A percentile compares a stretch with the other conserved stretches of the same genome.
phyloP scores from a whole-genome alignment of 2,888 invertebrate genomes.

The Xylota sylvarum region DNA sequence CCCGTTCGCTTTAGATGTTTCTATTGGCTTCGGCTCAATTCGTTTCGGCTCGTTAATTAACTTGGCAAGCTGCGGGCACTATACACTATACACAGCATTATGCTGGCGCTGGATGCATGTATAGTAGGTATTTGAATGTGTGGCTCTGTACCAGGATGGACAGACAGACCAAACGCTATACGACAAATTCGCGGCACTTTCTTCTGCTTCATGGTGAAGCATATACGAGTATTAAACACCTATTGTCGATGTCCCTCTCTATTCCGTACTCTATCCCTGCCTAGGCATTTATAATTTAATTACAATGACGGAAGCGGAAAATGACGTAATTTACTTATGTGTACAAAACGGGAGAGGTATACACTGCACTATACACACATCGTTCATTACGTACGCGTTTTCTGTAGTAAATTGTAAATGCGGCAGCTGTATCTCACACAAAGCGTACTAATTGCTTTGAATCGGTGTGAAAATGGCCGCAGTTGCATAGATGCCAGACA shows the following conservation, averaged over 20 bases:
- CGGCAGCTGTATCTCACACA: constrained; percentile 65
- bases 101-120: constrained; percentile 22
- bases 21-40: constrained; percentile 76
- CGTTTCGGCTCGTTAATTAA: constrained; percentile 77
- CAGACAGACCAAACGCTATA: constrained; percentile 16
- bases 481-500: constrained; percentile 24
- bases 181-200: constrained; percentile 66
- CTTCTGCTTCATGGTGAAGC: constrained; percentile 67
- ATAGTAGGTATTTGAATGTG: not conserved
- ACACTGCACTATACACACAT: not conserved
- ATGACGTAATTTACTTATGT: constrained; percentile 73
- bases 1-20: constrained; percentile 64
- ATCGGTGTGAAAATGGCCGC: constrained; percentile 65
- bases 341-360: constrained; percentile 33
- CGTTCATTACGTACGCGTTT: constrained; percentile 4
- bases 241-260: constrained; percentile 48
- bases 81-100: constrained; percentile 23
- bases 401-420: constrained; percentile 38
- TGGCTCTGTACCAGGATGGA: constrained; percentile 7
- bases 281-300: constrained; percentile 72
- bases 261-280: constrained; percentile 28
- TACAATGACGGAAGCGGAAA: constrained; percentile 76
- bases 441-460: constrained; percentile 72
- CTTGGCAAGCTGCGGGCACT: constrained; percentile 74
- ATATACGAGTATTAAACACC: constrained; percentile 58